Evolutionary conservation across 2,113 vertebrate species (phyloP), one percentile per base, ranked within the genome.

Genomic region (Colossoma macropomum): DNA sequence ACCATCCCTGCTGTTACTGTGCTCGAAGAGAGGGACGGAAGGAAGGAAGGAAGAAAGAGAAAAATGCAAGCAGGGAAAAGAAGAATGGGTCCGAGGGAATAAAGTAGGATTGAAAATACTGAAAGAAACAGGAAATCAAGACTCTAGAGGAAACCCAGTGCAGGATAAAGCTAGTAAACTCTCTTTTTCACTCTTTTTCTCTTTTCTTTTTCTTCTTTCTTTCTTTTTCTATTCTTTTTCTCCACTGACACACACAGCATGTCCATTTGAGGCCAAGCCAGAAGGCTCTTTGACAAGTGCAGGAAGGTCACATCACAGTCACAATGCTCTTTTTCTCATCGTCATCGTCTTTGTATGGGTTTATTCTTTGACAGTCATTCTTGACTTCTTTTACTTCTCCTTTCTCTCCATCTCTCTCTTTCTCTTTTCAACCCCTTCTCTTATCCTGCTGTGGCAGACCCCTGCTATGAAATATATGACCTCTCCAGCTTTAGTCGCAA

Each of bases 221-320:
- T 59, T 54, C 52, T n/a, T 3, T 56, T 10, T 30, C 30, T 52
- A 4, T 56, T 23, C 48, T 32, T 15, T 28, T 59, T 34, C 45
- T 50, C 68, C 69, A 65, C 45, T 68, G 10, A 73, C n/a, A 19
- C 59, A 79, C 66, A 66, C 45, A 56, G 70, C 48, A 32, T 65
- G 56, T 76, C 52, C 77, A 62, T 21, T 83, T 87, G 84, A 77
- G 34, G 62, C n/a, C 19, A 21, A 63, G 86, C 84, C 81, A 85
- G 76, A 41, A 63, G 52, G 54, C 45, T 12, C 30, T 72, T 71
- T 71, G 56, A 76, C 45, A 6, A 25, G 28, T 59, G 38, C 73
- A 21, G 52, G 75, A 50, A 41, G 23, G 50, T 80, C 75, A 80
- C 56, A 41, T 56, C 21, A 16, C 41, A 65, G 81, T 27, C 45